Evolutionary conservation across 37 sponge, comb jelly and placozoan genomes (phyloP).

Genomic region (Lycopodina hypogea): DNA sequence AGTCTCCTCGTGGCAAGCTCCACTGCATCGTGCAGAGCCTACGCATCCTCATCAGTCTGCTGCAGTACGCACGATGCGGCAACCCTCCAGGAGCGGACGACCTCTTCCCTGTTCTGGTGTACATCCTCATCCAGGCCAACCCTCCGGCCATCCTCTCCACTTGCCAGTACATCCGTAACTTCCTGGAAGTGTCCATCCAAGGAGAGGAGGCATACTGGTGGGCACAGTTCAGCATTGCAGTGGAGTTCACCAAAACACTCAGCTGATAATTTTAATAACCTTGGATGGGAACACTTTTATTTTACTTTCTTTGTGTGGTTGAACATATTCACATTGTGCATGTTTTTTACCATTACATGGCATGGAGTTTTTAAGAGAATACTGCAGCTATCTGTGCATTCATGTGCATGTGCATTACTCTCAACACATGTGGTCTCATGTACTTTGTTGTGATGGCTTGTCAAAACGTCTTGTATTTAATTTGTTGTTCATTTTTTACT

Average conservation of each 20-base stretch:
- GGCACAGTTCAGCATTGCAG: slow-evolving; percentile 84
- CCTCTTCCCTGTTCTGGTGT: slow-evolving; percentile 85
- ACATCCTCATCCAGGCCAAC: slow-evolving; percentile 82
- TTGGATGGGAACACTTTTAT: no score
- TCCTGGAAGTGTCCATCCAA: slow-evolving; percentile 24
- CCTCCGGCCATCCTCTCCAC: slow-evolving; percentile 89
- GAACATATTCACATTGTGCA: no score
- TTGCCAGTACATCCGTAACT: slow-evolving; percentile 74
- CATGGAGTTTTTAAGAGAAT: no score
- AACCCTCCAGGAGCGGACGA: slow-evolving; percentile 90
- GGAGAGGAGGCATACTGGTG: slow-evolving; percentile 90
- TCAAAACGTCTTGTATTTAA: no score
- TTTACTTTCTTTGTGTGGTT: background rate
- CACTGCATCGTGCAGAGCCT: slow-evolving; percentile 71
- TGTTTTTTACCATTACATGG: no score
- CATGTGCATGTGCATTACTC: no score
- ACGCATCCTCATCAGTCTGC: slow-evolving; percentile 64
- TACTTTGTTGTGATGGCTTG: no score
- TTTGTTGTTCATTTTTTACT: no score
- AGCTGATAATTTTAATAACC: background rate
- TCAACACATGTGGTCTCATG: no score
- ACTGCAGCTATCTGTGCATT: no score
- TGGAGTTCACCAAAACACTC: slow-evolving; percentile 83
- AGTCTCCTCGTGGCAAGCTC: slow-evolving; percentile 84
- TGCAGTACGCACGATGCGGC: slow-evolving; percentile 61